Evolutionary conservation across 2,113 vertebrate genomes (phyloP), one percentile per base, ranked within the genome.

Genomic region (Stigmatopora argus): DNA sequence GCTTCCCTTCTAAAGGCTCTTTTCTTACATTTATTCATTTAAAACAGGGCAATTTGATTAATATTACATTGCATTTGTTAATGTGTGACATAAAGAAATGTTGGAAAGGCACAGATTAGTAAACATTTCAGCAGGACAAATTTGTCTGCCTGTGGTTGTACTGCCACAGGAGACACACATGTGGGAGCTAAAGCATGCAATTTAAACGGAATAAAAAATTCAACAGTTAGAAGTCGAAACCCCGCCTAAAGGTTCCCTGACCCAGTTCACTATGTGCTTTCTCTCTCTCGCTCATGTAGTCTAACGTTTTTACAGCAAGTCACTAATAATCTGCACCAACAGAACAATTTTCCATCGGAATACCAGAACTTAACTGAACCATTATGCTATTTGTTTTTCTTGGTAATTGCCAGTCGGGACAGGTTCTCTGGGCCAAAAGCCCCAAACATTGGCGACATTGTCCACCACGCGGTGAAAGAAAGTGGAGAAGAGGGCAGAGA

Each of bases 201-300:
- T 81, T 83, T 73, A 71, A 73, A 65, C 35, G 3, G 73, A 82
- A 85, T 87, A 11, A 83, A 87, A 86, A 52, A 87, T 85, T 75
- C 56, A 86, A 67, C 72, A 81, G 71, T 58, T 73, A n/a, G 69
- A 72, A 41, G n/a, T 67, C 7, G 1, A 0, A 41, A 62, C n/a
- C 45, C 73, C 63, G 66, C 79, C 82, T 77, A 65, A 60, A 80
- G 78, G 69, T 65, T 83, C 72, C 82, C 69, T 83, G 83, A 87
- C 82, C 79, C 79, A 81, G 31, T 76, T 88, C 73, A 62, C 71
- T 8, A 63, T 64, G 57, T 66, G 66, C 70, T 79, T 60, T 0
- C 44, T 80, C 71, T 73, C 18, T 44, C 44, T 45, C 66, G 59
- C 14, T 62, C 49, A 59, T 15, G 3, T 2, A 53, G n/a, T 67